A percentile compares a stretch with the other conserved stretches of the same genome.
phyloP scores from a whole-genome alignment of 2,113 vertebrate species.

The Ctenodactylus gundi region DNA sequence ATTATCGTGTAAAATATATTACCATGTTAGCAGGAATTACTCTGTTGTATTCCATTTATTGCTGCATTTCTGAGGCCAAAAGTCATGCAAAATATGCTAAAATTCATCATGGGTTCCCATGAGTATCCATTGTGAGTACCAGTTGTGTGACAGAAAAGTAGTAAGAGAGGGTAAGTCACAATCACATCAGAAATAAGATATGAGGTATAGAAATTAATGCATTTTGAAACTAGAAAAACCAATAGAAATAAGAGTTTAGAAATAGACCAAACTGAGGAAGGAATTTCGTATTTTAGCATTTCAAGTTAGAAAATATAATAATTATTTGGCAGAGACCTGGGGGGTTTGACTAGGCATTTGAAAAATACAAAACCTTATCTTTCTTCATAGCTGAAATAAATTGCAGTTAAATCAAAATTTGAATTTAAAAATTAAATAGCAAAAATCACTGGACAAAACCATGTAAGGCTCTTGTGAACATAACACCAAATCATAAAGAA shows the following conservation, averaged over 20 bases:
- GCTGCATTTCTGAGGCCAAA: background rate
- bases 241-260: background rate
- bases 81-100: background rate
- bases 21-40: background rate
- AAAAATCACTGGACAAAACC: background rate
- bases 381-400: background rate
- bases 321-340: background rate
- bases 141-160: slow-evolving; percentile 24
- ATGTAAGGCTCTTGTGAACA: background rate
- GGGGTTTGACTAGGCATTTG: background rate
- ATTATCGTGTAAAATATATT: background rate
- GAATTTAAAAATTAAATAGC: background rate
- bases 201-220: background rate
- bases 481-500: slow-evolving; percentile 29
- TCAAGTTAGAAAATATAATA: slow-evolving; percentile 24
- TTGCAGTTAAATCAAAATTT: background rate
- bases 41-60: background rate
- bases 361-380: slow-evolving; percentile 3
- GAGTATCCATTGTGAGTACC: too few species aligned
- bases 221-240: background rate
- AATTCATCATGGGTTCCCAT: background rate
- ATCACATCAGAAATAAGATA: background rate
- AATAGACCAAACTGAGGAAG: background rate
- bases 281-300: background rate
- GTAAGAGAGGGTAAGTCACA: background rate